Evolutionary conservation across 2,888 invertebrate species (phyloP).

Genomic region (Tenodera sinensis): DNA sequence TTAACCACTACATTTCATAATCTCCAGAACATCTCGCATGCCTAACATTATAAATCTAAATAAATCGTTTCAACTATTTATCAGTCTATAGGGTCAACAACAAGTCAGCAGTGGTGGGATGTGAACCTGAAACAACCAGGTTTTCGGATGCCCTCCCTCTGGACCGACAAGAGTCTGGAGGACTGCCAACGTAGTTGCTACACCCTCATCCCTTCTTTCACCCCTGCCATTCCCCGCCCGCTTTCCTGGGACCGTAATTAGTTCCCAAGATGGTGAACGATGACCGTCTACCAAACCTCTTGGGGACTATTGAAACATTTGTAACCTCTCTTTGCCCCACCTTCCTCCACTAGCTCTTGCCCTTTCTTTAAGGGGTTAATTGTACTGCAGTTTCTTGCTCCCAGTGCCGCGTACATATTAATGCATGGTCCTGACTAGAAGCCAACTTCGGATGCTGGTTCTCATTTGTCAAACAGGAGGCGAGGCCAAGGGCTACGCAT

Average conservation of each 20-base stretch:
- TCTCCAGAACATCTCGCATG: too few relatives aligned
- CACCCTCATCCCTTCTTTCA: neutral
- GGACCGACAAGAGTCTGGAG: constrained; percentile 6
- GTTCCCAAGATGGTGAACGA: constrained; percentile 13
- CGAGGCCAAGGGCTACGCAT: neutral
- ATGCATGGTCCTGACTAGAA: neutral
- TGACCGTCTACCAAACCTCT: neutral
- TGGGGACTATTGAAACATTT: constrained; percentile 21
- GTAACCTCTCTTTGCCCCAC: constrained; percentile 14
- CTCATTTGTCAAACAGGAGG: neutral
- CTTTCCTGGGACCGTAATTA: neutral
- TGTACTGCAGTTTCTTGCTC: neutral
- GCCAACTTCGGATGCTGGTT: neutral
- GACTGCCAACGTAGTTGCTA: neutral
- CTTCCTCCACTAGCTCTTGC: neutral
- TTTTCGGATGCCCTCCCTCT: neutral
- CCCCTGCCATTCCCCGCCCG: neutral
- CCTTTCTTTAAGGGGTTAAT: constrained; percentile 15
- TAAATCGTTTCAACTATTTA: neutral
- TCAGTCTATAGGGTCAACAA: neutral
- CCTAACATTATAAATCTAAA: too few relatives aligned
- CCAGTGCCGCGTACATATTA: neutral
- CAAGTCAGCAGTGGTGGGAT: neutral
- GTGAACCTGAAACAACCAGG: neutral
- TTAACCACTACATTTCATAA: too few relatives aligned